These are phyloP conservation scores for Noctilio leporinus DNA, from an alignment of 2,113 vertebrate species.

Conservation along the genomic window DNA sequence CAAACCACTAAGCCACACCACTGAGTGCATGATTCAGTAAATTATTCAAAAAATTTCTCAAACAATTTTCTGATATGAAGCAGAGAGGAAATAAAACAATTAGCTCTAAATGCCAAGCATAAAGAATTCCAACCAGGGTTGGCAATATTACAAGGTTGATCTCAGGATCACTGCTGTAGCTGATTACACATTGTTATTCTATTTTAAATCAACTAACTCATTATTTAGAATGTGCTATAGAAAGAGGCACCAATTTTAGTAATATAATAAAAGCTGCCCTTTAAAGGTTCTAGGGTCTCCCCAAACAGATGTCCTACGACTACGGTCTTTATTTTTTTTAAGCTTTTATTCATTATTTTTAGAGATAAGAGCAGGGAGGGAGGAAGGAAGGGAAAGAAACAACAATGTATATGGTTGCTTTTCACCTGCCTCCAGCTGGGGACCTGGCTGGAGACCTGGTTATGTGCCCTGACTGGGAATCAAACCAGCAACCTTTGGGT, in stretches of 20 bases:
- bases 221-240: conserved; percentile 35
- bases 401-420: too few relatives aligned
- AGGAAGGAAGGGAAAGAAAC: too few relatives aligned
- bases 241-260: not conserved
- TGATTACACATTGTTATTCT: conserved; percentile 2
- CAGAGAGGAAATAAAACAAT: conserved; percentile 32
- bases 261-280: conserved; percentile 5
- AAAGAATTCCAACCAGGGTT: conserved; percentile 23
- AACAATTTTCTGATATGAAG: not conserved
- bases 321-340: conserved; percentile 24
- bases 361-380: too few relatives aligned
- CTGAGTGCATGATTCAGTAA: not conserved
- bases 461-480: too few relatives aligned
- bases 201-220: conserved; percentile 24
- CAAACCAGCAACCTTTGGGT: too few relatives aligned
- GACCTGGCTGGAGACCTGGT: too few relatives aligned
- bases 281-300: not conserved
- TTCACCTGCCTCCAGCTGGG: too few relatives aligned
- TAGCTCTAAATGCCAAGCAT: not conserved
- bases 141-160: conserved; percentile 16
- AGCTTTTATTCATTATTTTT: too few relatives aligned
- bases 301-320: not conserved
- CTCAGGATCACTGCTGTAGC: not conserved
- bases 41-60: conserved; percentile 39
- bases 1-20: too few relatives aligned